These are phyloP conservation scores for Xylocampa areola DNA, from an alignment of 2,888 invertebrate genomes.

Conservation along the genomic window DNA sequence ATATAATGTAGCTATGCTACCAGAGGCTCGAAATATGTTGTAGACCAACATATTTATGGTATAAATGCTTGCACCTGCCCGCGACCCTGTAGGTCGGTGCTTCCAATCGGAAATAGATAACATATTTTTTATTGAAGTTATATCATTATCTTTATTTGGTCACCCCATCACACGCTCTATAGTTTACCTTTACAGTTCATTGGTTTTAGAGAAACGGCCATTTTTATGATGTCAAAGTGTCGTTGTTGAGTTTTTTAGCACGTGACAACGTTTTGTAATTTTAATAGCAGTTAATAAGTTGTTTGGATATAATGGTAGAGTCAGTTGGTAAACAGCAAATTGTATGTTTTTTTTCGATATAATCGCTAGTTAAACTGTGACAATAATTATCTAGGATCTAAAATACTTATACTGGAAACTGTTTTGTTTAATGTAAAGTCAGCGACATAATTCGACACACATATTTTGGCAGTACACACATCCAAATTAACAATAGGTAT, in stretches of 20 bases:
- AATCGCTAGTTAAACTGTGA: background rate
- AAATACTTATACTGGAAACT: background rate
- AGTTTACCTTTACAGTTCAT: conserved; percentile 64
- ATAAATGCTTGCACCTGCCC: conserved; percentile 72
- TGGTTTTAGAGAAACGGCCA: conserved; percentile 54
- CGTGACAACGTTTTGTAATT: conserved; percentile 39
- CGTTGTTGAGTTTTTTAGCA: conserved; percentile 35
- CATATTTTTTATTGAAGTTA: conserved; percentile 59
- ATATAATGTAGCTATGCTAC: conserved; percentile 70
- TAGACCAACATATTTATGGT: conserved; percentile 66
- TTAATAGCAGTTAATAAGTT: conserved; percentile 12
- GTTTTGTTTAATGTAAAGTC: background rate
- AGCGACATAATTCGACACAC: too few relatives aligned
- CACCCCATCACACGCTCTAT: conserved; percentile 60
- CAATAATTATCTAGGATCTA: conserved; percentile 1
- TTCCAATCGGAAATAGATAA: conserved; percentile 67
- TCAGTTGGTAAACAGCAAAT: conserved; percentile 8
- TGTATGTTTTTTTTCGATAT: conserved; percentile 10
- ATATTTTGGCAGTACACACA: too few relatives aligned
- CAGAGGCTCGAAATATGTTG: conserved; percentile 75
- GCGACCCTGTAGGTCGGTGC: conserved; percentile 70
- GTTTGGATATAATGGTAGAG: conserved; percentile 9
- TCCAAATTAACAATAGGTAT: too few relatives aligned
- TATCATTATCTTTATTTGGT: conserved; percentile 71
- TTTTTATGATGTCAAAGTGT: conserved; percentile 54